Percentiles rank a stretch among this genome's conserved stretches.
Evolutionary conservation across 2,113 vertebrate genomes (phyloP).

Genomic region (Hepsetus odoe): DNA sequence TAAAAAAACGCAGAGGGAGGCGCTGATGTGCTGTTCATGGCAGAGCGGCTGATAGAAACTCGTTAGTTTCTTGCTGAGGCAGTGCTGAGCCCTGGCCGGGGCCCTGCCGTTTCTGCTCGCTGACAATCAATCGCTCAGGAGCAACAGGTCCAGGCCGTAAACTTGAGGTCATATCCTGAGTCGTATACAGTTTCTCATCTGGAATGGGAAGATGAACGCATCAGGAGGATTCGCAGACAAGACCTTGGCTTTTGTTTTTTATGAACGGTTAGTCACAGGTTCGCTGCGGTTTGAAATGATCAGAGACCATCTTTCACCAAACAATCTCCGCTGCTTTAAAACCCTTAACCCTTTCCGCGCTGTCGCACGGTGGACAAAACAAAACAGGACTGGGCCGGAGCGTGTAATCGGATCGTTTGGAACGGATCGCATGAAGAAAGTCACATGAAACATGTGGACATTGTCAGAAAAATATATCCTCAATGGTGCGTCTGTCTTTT

Average conservation of each 20-base stretch:
- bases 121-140: slow-evolving; percentile 72
- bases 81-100: slow-evolving; percentile 37
- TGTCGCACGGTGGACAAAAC: background rate
- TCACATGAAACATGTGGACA: too few relatives aligned
- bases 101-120: slow-evolving; percentile 49
- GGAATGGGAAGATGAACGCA: slow-evolving; percentile 59
- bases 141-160: slow-evolving; percentile 77
- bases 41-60: slow-evolving; percentile 64
- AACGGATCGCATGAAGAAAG: too few relatives aligned
- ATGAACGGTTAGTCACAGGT: slow-evolving; percentile 77
- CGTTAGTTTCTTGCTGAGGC: slow-evolving; percentile 64
- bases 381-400: background rate
- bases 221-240: slow-evolving; percentile 43
- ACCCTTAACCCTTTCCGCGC: slow-evolving; percentile 59
- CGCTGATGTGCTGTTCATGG: slow-evolving; percentile 73
- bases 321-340: slow-evolving; percentile 59
- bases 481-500: too few relatives aligned
- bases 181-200: slow-evolving; percentile 71
- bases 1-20: slow-evolving; percentile 63
- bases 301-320: slow-evolving; percentile 64
- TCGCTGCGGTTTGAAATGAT: slow-evolving; percentile 72
- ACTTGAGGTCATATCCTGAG: slow-evolving; percentile 75
- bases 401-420: too few relatives aligned
- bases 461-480: too few relatives aligned
- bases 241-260: slow-evolving; percentile 79